Base-by-base conservation (phyloP, 2,797 vertebrate genomes). In the Sebastolobus alascanus region DNA sequence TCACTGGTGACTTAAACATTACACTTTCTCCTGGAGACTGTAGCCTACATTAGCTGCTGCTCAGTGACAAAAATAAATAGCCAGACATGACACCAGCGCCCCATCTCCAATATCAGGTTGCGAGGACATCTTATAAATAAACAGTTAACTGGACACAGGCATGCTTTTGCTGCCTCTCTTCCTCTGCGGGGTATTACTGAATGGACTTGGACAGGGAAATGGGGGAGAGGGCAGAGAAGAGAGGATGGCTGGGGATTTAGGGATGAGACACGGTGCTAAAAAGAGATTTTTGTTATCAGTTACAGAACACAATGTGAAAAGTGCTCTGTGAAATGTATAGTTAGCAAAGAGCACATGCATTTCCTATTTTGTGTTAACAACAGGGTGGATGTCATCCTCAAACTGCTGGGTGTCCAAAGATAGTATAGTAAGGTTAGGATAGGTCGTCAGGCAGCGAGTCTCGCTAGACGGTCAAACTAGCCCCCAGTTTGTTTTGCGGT, bases 121-220 rank as follows among this genome's bases (percentile, higher is more conserved):
- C 70, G 2, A 70, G 60, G 74, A 63, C 75, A 14, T 69, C 80
- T 67, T 78, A 87, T 64, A 89, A 90, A 89, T 79, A 84, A 82
- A 75, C 76, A 20, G 31, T 20, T 43, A 31, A 77, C 50, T 6
- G 35, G 75, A 85, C 75, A 61, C 31, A 20, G 50, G 20, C 50
- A 54, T 54, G 50, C 20, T 54, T 54, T n/a, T 54, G 14, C 50
- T 4, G 2, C n/a, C 14, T 29, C 29, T 64, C 76, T 73, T 77
- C 76, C 68, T 68, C 68, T 59, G 37, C 1, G 1, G 38, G 52
- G 54, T 3, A 13, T 16, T 54, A 54, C 20, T 5, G 33, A 33
- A 14, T 10, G n/a, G 61, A 60, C n/a, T 14, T 38, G 71, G 59
- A 31, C 6, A 2, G 13, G 65, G 13, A 65, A 20, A 13, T 11